Conservation (phyloP, 1,140 invertebrate genomes). For the Hirudo medicinalis region DNA sequence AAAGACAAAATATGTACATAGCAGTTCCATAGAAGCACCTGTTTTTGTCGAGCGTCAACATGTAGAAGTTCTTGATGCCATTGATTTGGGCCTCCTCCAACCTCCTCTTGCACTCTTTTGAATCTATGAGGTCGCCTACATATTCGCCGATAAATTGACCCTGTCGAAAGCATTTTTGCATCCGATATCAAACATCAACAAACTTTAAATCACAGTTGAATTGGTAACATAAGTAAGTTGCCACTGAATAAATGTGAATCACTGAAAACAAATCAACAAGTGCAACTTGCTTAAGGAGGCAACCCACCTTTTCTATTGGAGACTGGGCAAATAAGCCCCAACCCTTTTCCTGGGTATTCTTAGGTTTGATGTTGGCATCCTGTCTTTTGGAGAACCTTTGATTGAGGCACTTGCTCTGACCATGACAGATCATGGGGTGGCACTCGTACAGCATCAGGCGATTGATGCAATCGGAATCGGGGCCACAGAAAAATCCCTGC, state of each 20-base stretch:
- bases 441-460: conserved; percentile 75
- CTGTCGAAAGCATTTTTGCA: conserved; percentile 25
- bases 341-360: conserved; percentile 59
- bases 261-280: too few relatives aligned
- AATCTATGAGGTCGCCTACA: conserved; percentile 85
- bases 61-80: conserved; percentile 84
- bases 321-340: conserved; percentile 70
- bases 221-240: too few relatives aligned
- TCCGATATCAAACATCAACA: background rate
- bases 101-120: conserved; percentile 68
- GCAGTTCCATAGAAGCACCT: conserved; percentile 27
- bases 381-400: conserved; percentile 68
- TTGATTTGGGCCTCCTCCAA: conserved; percentile 63
- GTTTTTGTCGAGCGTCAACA: conserved; percentile 68
- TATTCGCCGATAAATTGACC: conserved; percentile 89
- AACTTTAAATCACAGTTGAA: background rate
- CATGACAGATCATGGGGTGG: conserved; percentile 61
- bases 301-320: conserved; percentile 52
- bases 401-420: conserved; percentile 59
- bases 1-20: too few relatives aligned
- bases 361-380: conserved; percentile 63
- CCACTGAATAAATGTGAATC: too few relatives aligned
- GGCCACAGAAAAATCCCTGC: conserved; percentile 58
- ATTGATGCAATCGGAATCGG: conserved; percentile 72
- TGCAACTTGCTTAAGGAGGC: background rate